Evolutionary conservation across 2,113 vertebrate genomes (phyloP).

Genomic region (Microtus richardsoni): DNA sequence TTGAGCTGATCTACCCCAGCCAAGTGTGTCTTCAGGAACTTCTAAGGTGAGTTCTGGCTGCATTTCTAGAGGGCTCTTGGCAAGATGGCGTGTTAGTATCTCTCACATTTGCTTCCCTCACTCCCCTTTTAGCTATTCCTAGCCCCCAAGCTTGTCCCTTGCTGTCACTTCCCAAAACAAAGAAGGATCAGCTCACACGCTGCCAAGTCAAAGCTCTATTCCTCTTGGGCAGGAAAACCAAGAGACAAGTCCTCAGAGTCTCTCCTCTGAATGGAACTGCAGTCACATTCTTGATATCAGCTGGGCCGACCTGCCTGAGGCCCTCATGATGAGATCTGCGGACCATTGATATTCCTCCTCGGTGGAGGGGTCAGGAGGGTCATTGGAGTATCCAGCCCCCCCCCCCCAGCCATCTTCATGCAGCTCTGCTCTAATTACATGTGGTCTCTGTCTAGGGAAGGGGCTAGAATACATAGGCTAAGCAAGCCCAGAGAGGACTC

Average conservation of each 20-base stretch:
- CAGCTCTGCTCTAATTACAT: not conserved
- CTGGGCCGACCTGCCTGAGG: not conserved
- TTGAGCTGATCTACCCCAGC: not conserved
- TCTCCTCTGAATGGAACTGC: not conserved
- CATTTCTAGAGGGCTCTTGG: not conserved
- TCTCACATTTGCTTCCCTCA: rapidly evolving
- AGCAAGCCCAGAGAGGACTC: not conserved
- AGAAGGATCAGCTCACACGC: not conserved
- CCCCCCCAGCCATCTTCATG: not conserved
- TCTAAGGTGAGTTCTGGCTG: rapidly evolving
- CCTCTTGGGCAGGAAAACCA: not conserved
- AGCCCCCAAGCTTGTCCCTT: not conserved
- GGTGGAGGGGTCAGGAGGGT: not conserved
- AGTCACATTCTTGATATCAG: not conserved
- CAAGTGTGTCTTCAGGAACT: not conserved
- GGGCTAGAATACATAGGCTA: not conserved
- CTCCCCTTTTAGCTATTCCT: not conserved
- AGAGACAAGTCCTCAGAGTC: not conserved
- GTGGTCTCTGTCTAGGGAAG: not conserved
- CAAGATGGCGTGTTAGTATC: rapidly evolving
- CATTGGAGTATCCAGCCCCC: not conserved
- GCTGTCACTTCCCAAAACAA: not conserved
- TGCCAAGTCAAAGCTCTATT: not conserved
- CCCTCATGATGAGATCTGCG: not conserved
- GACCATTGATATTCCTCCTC: not conserved